Conservation (phyloP, 2,888 invertebrate genomes). For the Callimorpha dominula region DNA sequence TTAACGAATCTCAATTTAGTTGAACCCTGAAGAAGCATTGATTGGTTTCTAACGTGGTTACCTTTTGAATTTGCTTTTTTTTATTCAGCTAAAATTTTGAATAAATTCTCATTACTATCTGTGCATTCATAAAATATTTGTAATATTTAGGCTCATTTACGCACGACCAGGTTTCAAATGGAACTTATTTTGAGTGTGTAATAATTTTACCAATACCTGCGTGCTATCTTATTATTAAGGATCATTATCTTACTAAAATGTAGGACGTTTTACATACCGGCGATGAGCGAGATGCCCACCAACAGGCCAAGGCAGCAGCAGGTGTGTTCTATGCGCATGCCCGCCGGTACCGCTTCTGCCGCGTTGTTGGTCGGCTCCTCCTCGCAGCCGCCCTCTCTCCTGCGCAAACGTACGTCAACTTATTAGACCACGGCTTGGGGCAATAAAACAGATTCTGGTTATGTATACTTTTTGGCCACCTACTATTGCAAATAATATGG, state of each 20-base stretch:
- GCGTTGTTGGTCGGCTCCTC: conserved; percentile 80
- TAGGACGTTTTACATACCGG: conserved; percentile 65
- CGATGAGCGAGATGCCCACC: conserved; percentile 85
- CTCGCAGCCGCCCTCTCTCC: conserved; percentile 85
- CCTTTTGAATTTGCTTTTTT: no score
- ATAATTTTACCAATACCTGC: background rate
- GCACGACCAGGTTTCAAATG: background rate
- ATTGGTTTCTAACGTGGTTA: no score
- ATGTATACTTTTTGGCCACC: background rate
- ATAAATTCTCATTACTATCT: no score
- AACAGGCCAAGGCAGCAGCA: conserved; percentile 85
- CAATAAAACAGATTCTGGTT: background rate
- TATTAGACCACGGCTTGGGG: background rate
- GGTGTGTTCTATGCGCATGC: conserved; percentile 81
- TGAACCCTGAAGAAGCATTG: no score
- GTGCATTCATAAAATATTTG: background rate
- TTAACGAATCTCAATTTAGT: no score
- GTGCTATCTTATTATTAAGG: background rate
- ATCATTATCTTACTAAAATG: background rate
- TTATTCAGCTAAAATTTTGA: background rate
- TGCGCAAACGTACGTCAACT: conserved; percentile 49
- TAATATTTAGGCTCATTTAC: background rate
- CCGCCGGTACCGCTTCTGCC: conserved; percentile 66
- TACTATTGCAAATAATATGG: background rate
- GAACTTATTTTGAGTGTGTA: background rate